Percentiles rank a stretch among this genome's conserved stretches.
These are phyloP conservation scores for Leuciscus idus DNA, from an alignment of 2,113 vertebrate species.

Conservation along the genomic window DNA sequence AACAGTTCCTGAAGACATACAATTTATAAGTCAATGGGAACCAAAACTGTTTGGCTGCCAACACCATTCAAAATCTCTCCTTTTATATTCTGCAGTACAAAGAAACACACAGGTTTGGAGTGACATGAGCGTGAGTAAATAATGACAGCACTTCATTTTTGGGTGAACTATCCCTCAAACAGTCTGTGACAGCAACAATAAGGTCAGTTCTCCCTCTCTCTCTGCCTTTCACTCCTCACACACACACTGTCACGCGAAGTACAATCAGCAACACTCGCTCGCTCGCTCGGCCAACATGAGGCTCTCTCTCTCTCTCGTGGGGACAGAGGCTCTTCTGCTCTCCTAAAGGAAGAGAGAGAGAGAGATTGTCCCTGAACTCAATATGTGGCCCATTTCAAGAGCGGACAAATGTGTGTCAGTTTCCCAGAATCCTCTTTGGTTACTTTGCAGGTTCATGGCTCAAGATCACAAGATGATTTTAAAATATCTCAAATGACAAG, in stretches of 20 bases:
- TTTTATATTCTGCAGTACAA: no score
- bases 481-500: background rate
- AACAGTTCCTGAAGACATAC: background rate
- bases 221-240: background rate
- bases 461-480: background rate
- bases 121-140: background rate
- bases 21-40: background rate
- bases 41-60: background rate
- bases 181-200: background rate
- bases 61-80: background rate
- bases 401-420: conserved; percentile 1
- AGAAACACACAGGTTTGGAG: no score
- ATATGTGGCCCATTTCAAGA: background rate
- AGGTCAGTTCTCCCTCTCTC: background rate
- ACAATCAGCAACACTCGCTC: background rate
- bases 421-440: background rate
- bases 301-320: background rate
- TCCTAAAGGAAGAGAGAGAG: background rate
- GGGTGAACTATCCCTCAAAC: background rate
- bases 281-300: background rate
- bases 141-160: background rate
- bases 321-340: background rate
- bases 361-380: background rate
- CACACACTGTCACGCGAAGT: background rate
- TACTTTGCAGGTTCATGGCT: background rate